Percentiles rank a stretch among this genome's conserved stretches.
Evolutionary conservation across 1,140 invertebrate genomes (phyloP).

Genomic region (Apis laboriosa): DNA sequence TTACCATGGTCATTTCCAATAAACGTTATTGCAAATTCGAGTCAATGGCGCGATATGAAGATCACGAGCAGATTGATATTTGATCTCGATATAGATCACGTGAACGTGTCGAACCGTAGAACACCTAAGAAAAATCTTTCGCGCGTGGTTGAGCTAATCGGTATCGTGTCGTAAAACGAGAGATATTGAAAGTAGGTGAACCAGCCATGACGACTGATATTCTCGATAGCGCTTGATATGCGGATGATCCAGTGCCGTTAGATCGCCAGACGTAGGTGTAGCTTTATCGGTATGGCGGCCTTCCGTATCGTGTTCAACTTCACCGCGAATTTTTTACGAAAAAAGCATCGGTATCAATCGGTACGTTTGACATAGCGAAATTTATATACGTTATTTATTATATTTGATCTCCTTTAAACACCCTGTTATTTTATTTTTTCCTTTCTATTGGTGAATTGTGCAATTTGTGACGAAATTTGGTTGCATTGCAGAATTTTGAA

Average conservation of each 20-base stretch:
- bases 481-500: neutral
- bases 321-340: constrained; percentile 18
- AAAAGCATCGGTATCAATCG: constrained; percentile 3
- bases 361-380: neutral
- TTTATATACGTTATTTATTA: neutral
- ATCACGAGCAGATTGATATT: constrained; percentile 20
- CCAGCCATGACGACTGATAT: constrained; percentile 54
- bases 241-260: constrained; percentile 67
- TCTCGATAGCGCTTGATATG: constrained; percentile 51
- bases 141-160: constrained; percentile 50
- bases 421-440: no score
- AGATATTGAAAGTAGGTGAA: constrained; percentile 69
- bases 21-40: neutral
- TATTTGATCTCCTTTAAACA: neutral
- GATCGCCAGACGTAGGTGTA: constrained; percentile 54
- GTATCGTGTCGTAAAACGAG: constrained; percentile 41
- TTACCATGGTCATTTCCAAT: no score
- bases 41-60: constrained; percentile 14
- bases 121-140: constrained; percentile 52
- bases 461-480: neutral
- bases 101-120: neutral
- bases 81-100: constrained; percentile 30
- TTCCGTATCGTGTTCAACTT: constrained; percentile 39
- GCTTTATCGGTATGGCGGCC: constrained; percentile 30
- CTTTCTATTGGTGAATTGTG: neutral